These are phyloP conservation scores for Chrysina gloriosa DNA, from an alignment of 2,888 invertebrate genomes.

Conservation along the genomic window DNA sequence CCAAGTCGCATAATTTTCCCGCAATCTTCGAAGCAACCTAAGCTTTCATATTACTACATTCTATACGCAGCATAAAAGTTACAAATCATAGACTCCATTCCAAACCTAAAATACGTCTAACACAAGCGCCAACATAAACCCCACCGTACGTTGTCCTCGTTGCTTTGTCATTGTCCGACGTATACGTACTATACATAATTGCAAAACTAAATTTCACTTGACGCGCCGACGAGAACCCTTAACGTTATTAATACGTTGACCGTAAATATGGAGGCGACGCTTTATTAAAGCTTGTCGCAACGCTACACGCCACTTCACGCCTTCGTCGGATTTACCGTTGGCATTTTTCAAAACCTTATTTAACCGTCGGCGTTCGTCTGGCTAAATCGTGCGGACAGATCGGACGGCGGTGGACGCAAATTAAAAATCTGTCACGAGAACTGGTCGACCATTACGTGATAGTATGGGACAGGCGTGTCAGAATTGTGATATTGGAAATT, in stretches of 20 bases:
- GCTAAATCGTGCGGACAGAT: background rate
- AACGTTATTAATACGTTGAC: background rate
- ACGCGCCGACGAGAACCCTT: background rate
- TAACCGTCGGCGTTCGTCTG: background rate
- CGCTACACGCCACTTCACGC: background rate
- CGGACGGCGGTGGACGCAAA: background rate
- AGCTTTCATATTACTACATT: too few relatives aligned
- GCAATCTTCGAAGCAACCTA: too few relatives aligned
- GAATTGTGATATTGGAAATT: background rate
- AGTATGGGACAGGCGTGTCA: background rate
- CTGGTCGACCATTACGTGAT: background rate
- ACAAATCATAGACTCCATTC: too few relatives aligned
- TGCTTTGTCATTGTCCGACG: background rate
- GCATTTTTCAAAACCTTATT: conserved; percentile 12
- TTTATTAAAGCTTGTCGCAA: conserved; percentile 14
- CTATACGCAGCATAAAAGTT: too few relatives aligned
- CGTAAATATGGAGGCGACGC: conserved; percentile 1
- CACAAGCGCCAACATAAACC: too few relatives aligned
- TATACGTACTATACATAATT: too few relatives aligned
- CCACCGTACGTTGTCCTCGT: too few relatives aligned
- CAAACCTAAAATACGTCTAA: too few relatives aligned
- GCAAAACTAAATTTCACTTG: background rate
- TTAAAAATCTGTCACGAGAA: too few relatives aligned
- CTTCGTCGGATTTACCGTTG: background rate
- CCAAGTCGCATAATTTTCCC: too few relatives aligned